Conservation (phyloP, 2,888 invertebrate genomes). For the Dynastes hyllus region DNA sequence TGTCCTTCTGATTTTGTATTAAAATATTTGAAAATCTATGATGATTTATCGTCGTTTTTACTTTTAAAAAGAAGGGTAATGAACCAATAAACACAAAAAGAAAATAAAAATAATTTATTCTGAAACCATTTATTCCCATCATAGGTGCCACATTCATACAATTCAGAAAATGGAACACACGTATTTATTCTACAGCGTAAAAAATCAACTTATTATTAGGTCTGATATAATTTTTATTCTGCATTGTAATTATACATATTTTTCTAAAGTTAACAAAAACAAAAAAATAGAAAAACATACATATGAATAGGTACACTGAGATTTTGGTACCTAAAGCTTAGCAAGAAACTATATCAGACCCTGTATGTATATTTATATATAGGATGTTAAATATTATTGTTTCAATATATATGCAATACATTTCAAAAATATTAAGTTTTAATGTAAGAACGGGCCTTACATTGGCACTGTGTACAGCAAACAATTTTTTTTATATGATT, state of each 20-base stretch:
- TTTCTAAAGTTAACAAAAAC: not conserved
- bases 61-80: not conserved
- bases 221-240: conserved; percentile 35
- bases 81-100: conserved; percentile 33
- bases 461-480: conserved; percentile 62
- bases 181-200: conserved; percentile 50
- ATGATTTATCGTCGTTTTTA: too few relatives aligned
- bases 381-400: conserved; percentile 47
- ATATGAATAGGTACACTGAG: not conserved
- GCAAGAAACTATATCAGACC: conserved; percentile 48
- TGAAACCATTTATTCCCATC: conserved; percentile 55
- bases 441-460: conserved; percentile 59
- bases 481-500: conserved; percentile 50
- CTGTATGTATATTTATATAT: conserved; percentile 16
- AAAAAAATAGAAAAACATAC: conserved; percentile 34
- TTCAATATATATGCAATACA: conserved; percentile 48
- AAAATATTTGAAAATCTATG: too few relatives aligned
- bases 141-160: conserved; percentile 54
- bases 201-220: conserved; percentile 50
- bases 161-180: conserved; percentile 53
- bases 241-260: conserved; percentile 1
- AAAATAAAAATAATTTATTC: conserved; percentile 43
- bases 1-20: not conserved
- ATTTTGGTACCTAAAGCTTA: conserved; percentile 26
- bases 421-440: conserved; percentile 54